These are phyloP conservation scores for Andrena haemorrhoa DNA, from an alignment of 2,888 invertebrate species.

Conservation along the genomic window DNA sequence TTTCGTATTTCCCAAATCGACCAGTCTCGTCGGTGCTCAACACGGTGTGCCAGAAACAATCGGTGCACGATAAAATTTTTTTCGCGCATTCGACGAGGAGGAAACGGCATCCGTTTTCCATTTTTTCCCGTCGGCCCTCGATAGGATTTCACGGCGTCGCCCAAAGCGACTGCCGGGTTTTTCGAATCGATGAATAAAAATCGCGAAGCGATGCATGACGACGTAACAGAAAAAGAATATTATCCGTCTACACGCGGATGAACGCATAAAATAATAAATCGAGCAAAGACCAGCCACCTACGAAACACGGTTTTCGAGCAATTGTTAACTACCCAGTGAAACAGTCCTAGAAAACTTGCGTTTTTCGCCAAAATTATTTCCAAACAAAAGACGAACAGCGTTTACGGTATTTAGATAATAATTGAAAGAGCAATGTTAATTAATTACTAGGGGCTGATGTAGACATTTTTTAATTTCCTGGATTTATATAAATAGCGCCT, in stretches of 20 bases:
- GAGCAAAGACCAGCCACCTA: neutral
- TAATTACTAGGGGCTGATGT: no score
- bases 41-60: conserved; percentile 48
- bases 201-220: conserved; percentile 47
- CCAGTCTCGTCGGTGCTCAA: conserved; percentile 16
- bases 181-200: conserved; percentile 55
- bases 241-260: conserved; percentile 57
- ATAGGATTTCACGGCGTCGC: conserved; percentile 56
- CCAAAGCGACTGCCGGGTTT: conserved; percentile 38
- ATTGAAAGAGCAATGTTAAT: no score
- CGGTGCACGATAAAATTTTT: conserved; percentile 45
- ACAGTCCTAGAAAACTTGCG: neutral
- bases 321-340: neutral
- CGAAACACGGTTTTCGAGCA: conserved; percentile 4
- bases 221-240: conserved; percentile 50
- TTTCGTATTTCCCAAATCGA: conserved; percentile 45
- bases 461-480: no score
- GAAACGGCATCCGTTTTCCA: conserved; percentile 51
- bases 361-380: neutral
- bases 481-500: no score
- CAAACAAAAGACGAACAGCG: no score
- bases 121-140: conserved; percentile 43
- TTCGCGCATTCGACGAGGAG: conserved; percentile 34
- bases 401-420: no score
- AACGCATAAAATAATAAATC: conserved; percentile 33